These are phyloP conservation scores for Thryonomys swinderianus DNA, from an alignment of 2,113 vertebrate genomes.

Conservation along the genomic window DNA sequence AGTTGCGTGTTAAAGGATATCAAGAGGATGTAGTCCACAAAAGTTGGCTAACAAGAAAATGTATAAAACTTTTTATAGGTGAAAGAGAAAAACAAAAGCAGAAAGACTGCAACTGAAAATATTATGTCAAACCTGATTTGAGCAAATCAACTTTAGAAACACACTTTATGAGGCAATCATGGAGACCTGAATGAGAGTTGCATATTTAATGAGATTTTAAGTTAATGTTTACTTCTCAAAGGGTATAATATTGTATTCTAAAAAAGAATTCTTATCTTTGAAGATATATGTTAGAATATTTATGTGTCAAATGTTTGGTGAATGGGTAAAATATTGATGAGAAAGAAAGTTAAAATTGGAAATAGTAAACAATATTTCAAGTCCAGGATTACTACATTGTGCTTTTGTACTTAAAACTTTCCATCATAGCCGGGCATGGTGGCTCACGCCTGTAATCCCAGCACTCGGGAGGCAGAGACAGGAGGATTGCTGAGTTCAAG, in stretches of 20 bases:
- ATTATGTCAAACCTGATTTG: not conserved
- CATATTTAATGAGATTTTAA: constrained; percentile 25
- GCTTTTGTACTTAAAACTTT: constrained; percentile 42
- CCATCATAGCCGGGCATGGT: no score
- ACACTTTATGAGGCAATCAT: not conserved
- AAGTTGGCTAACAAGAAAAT: not conserved
- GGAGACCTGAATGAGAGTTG: not conserved
- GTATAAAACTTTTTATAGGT: not conserved
- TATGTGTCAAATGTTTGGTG: not conserved
- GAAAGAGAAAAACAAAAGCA: not conserved
- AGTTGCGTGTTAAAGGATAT: not conserved
- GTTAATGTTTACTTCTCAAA: not conserved
- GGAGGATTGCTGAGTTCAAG: no score
- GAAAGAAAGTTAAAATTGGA: constrained; percentile 27
- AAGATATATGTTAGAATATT: not conserved
- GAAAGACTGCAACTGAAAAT: not conserved
- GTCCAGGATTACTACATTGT: not conserved
- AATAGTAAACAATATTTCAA: constrained; percentile 9
- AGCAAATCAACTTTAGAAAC: not conserved
- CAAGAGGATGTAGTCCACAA: not conserved
- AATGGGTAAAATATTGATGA: not conserved
- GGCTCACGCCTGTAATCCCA: no score
- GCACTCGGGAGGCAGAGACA: no score
- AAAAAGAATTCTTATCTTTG: not conserved
- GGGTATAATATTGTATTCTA: not conserved